Evolutionary conservation across 1,140 invertebrate genomes (phyloP).

Genomic region (Ostrea edulis): DNA sequence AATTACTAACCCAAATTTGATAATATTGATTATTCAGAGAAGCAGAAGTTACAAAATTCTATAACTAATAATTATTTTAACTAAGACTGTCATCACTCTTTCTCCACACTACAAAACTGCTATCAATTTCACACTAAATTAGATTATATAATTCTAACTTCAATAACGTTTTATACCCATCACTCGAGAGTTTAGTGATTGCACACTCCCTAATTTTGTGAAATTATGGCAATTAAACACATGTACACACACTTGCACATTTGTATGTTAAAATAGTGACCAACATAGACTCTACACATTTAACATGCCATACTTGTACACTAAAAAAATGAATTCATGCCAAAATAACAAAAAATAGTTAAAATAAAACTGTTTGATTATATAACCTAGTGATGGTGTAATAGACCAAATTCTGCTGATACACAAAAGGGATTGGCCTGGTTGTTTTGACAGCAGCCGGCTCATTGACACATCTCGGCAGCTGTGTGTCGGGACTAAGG

Average conservation of each 20-base stretch:
- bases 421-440: background rate
- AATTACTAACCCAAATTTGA: no score
- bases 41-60: no score
- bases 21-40: no score
- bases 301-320: constrained; percentile 28
- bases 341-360: background rate
- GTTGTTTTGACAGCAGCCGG: constrained; percentile 30
- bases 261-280: background rate
- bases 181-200: no score
- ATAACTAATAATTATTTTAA: no score
- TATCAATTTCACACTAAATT: no score
- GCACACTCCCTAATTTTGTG: no score
- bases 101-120: no score
- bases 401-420: background rate
- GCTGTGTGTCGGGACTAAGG: constrained; percentile 17
- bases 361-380: background rate
- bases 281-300: constrained; percentile 14
- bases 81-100: no score
- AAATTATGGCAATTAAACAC: background rate
- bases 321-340: background rate
- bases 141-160: no score
- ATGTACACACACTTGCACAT: background rate
- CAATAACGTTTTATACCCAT: no score
- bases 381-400: background rate
- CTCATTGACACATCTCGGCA: constrained; percentile 27